Evolutionary conservation across 2,888 invertebrate species (phyloP).

Genomic region (Yponomeuta malinellus): DNA sequence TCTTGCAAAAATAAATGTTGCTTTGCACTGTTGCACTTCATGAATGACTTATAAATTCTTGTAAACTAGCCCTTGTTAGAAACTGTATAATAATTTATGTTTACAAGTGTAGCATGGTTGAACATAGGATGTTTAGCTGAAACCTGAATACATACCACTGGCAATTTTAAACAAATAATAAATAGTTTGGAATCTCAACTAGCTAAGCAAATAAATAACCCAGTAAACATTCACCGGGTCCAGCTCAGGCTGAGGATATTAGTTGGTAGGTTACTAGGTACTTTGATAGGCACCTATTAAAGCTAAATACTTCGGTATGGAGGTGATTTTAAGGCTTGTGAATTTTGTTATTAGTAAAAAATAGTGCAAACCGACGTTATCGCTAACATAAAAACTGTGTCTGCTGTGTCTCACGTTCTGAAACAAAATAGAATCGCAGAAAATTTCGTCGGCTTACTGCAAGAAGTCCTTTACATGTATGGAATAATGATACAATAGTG

Average conservation of each 20-base stretch:
- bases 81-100: no score
- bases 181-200: neutral
- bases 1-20: no score
- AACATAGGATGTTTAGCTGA: no score
- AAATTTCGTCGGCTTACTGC: no score
- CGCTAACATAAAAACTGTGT: no score
- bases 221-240: no score
- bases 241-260: neutral
- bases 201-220: neutral
- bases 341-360: neutral
- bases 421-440: no score
- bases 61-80: neutral
- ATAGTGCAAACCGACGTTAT: neutral
- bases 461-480: no score
- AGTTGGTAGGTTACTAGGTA: neutral
- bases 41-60: neutral
- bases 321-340: neutral
- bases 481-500: no score
- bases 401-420: no score
- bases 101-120: no score
- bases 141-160: no score
- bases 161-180: neutral
- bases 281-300: neutral
- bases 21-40: neutral
- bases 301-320: neutral